These are phyloP conservation scores for Achlya flavicornis DNA, from an alignment of 2,888 invertebrate genomes.

Conservation along the genomic window DNA sequence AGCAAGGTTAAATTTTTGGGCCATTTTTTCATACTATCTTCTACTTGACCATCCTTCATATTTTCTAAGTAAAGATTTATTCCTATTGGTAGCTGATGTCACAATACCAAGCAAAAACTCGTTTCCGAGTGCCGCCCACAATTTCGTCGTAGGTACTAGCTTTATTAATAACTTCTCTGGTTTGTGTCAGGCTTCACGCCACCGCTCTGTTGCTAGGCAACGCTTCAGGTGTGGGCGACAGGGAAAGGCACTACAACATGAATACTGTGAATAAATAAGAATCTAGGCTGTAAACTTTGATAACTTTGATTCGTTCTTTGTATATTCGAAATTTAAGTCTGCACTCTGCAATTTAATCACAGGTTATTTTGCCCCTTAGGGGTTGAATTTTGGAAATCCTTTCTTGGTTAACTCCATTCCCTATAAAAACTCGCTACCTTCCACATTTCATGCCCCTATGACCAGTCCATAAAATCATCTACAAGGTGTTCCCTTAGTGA, in stretches of 20 bases:
- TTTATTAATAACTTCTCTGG: not conserved
- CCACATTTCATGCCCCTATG: too few relatives aligned
- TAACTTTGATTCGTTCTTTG: not conserved
- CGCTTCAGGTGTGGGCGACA: slow-evolving; percentile 18
- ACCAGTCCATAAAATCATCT: too few relatives aligned
- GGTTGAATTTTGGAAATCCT: too few relatives aligned
- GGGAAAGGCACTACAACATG: slow-evolving; percentile 18
- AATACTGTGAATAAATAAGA: not conserved
- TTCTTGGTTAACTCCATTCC: too few relatives aligned
- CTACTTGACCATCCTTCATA: too few relatives aligned
- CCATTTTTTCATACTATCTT: too few relatives aligned
- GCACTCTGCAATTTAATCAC: not conserved
- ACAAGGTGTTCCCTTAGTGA: too few relatives aligned
- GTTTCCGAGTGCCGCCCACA: not conserved
- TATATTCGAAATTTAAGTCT: not conserved
- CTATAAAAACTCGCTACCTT: too few relatives aligned
- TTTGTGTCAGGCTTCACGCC: slow-evolving; percentile 20
- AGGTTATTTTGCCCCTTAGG: too few relatives aligned
- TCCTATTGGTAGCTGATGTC: not conserved
- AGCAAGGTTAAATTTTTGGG: too few relatives aligned
- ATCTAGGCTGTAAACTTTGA: not conserved
- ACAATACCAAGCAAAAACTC: not conserved
- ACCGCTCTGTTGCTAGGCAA: slow-evolving; percentile 19
- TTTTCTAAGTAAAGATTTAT: not conserved
- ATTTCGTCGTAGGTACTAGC: not conserved